Conservation (phyloP, 1,140 invertebrate genomes). For the Camponotus vicinus region DNA sequence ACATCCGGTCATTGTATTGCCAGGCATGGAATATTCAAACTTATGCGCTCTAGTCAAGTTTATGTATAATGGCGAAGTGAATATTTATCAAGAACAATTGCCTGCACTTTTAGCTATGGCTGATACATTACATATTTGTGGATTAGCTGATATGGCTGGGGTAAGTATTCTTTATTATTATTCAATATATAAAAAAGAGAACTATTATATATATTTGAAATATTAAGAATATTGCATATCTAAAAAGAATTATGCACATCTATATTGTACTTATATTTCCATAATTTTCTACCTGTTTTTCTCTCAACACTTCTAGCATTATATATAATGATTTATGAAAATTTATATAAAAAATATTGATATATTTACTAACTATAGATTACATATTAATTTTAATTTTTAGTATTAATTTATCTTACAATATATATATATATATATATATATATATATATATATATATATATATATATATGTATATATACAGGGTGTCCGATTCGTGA, state of each 20-base stretch:
- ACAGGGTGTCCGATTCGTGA: too few relatives aligned
- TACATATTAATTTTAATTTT: constrained; percentile 19
- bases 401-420: constrained; percentile 2
- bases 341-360: not conserved
- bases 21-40: constrained; percentile 93
- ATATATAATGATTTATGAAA: constrained; percentile 13
- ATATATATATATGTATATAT: too few relatives aligned
- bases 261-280: constrained; percentile 29
- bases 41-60: constrained; percentile 94
- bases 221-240: not conserved
- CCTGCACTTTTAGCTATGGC: constrained; percentile 93
- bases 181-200: constrained; percentile 39
- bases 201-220: constrained; percentile 23
- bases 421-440: not conserved
- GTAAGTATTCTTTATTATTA: constrained; percentile 82
- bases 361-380: not conserved
- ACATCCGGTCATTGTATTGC: constrained; percentile 94
- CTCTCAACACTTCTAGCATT: constrained; percentile 18
- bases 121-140: constrained; percentile 94
- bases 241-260: constrained; percentile 18
- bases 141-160: constrained; percentile 93
- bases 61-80: constrained; percentile 97
- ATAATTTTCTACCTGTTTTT: constrained; percentile 14
- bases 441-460: too few relatives aligned
- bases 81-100: constrained; percentile 93